Percentiles rank a stretch among this genome's conserved stretches.
Evolutionary conservation across 1,140 invertebrate species (phyloP).

Genomic region (Drosophila nigrodunni): DNA sequence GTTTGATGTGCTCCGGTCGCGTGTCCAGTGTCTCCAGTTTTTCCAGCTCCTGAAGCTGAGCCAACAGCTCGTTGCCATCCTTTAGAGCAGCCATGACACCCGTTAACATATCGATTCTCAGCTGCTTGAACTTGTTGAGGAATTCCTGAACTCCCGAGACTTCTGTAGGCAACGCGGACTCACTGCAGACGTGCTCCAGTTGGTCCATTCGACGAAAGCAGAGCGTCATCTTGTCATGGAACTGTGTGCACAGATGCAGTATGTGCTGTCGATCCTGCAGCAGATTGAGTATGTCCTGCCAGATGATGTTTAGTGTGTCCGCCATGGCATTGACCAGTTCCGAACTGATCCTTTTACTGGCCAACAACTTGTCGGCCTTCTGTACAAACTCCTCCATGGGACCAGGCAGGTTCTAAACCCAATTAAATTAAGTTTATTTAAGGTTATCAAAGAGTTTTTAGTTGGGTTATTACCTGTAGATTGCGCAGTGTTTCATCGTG

Average conservation of each 20-base stretch:
- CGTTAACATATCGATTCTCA: slow-evolving; percentile 90
- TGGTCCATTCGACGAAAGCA: slow-evolving; percentile 89
- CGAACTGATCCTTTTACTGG: slow-evolving; percentile 90
- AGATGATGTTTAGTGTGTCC: slow-evolving; percentile 93
- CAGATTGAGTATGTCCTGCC: slow-evolving; percentile 94
- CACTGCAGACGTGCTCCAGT: slow-evolving; percentile 88
- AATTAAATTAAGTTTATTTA: slow-evolving; percentile 36
- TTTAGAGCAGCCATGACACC: slow-evolving; percentile 91
- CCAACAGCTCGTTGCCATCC: slow-evolving; percentile 91
- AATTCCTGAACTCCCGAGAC: slow-evolving; percentile 89
- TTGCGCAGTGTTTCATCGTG: slow-evolving; percentile 94
- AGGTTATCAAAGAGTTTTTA: neutral
- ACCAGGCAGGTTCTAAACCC: slow-evolving; percentile 92
- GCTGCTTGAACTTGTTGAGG: slow-evolving; percentile 88
- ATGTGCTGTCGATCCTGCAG: slow-evolving; percentile 91
- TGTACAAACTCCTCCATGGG: slow-evolving; percentile 95
- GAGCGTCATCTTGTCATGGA: slow-evolving; percentile 89
- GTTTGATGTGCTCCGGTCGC: slow-evolving; percentile 89
- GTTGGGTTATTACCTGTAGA: slow-evolving; percentile 88
- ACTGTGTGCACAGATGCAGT: slow-evolving; percentile 90
- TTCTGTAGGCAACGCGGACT: slow-evolving; percentile 88
- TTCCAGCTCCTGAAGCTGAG: slow-evolving; percentile 88
- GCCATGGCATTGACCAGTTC: slow-evolving; percentile 96
- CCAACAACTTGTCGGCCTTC: slow-evolving; percentile 93
- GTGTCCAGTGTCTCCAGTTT: slow-evolving; percentile 90